Conservation (phyloP, 37 sponge, comb jelly and placozoan species). For the Eunapius fragilis region DNA sequence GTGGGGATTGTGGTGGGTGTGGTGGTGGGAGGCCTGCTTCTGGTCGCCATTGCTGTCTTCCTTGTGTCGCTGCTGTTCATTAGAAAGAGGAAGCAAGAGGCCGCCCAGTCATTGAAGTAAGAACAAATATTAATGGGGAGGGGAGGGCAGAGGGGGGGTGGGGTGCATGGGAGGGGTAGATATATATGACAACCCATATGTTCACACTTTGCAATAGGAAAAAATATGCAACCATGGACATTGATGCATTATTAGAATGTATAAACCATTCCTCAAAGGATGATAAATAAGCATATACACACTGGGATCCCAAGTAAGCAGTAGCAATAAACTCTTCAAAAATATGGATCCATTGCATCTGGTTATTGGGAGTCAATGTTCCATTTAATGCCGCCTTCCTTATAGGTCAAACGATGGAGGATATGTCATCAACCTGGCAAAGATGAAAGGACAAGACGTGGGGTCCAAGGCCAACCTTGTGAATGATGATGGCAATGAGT, state of each 20-base stretch:
- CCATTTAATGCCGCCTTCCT: background rate
- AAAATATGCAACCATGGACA: too few relatives aligned
- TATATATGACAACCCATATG: too few relatives aligned
- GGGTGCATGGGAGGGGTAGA: too few relatives aligned
- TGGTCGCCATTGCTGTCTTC: background rate
- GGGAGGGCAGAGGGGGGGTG: too few relatives aligned
- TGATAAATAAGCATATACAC: too few relatives aligned
- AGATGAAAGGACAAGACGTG: too few relatives aligned
- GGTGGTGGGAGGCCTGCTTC: background rate
- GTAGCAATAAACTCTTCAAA: too few relatives aligned
- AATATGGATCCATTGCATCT: too few relatives aligned
- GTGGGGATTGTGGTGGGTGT: background rate
- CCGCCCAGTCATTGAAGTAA: background rate
- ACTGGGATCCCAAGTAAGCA: too few relatives aligned
- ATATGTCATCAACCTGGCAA: background rate
- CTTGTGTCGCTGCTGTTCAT: background rate
- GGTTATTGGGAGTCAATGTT: background rate
- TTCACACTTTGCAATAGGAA: too few relatives aligned
- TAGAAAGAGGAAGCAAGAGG: background rate
- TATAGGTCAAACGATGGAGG: background rate
- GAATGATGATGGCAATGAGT: background rate
- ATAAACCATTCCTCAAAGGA: too few relatives aligned
- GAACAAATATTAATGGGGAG: background rate
- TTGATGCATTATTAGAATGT: too few relatives aligned
- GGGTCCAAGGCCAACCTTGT: background rate